phyloP scores from a whole-genome alignment of 2,797 vertebrate species.

The Sternarchorhynchus goeldii region DNA sequence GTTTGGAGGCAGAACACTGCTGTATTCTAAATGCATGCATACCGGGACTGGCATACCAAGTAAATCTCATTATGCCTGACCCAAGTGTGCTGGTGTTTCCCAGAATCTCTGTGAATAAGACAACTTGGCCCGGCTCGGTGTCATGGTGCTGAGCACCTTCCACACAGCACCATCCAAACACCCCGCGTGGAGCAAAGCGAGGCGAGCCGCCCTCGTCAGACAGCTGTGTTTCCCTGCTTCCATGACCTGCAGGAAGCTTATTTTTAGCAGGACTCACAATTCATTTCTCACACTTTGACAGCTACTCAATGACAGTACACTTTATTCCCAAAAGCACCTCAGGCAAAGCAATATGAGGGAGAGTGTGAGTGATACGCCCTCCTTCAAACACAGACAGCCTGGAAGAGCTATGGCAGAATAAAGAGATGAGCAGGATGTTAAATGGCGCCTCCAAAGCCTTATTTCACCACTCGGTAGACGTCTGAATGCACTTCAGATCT shows the following conservation, averaged over 20 bases:
- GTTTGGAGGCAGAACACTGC: too few relatives aligned
- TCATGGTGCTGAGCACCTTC: conserved; percentile 13
- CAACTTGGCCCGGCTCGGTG: conserved; percentile 16
- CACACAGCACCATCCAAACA: conserved; percentile 12
- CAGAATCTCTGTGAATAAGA: conserved; percentile 33
- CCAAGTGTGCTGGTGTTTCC: conserved; percentile 8
- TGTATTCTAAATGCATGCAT: neutral
- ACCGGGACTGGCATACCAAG: conserved; percentile 2
- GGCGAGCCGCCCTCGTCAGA: conserved; percentile 2
- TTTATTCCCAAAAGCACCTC: conserved; percentile 21
- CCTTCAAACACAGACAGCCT: neutral
- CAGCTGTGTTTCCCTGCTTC: conserved; percentile 21
- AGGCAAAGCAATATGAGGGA: conserved; percentile 1
- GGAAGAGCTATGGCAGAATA: conserved; percentile 9
- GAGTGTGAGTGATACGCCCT: neutral
- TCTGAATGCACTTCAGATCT: neutral
- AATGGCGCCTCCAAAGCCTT: neutral
- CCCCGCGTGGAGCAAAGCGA: neutral
- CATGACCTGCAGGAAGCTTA: conserved; percentile 20
- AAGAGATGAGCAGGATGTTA: neutral
- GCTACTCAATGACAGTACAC: conserved; percentile 21
- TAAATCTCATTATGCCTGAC: conserved; percentile 1
- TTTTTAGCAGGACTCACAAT: conserved; percentile 32
- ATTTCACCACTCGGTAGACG: neutral
- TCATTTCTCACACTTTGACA: conserved; percentile 30